Conservation (phyloP, 2,113 vertebrate species). For the Rostratula benghalensis region DNA sequence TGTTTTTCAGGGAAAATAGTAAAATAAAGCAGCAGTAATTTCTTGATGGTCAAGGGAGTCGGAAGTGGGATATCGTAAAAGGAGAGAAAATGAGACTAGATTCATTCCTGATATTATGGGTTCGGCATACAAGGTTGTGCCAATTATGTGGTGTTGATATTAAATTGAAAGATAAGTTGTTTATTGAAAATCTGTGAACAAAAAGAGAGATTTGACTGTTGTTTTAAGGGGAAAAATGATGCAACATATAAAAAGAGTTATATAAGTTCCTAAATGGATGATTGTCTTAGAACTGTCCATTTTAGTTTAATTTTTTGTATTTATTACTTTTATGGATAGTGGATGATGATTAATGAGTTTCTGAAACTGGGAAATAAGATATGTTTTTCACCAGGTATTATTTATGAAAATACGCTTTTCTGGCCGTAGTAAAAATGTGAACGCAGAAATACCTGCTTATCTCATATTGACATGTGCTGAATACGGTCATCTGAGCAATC, state of each 20-base stretch:
- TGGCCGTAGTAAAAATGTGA: not conserved
- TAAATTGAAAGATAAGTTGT: not conserved
- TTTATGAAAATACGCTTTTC: not conserved
- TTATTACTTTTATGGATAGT: not conserved
- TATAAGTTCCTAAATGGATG: not conserved
- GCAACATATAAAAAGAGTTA: not conserved
- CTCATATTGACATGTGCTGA: not conserved
- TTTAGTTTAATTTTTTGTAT: not conserved
- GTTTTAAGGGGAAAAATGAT: not conserved
- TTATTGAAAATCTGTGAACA: not conserved
- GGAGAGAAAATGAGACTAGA: not conserved
- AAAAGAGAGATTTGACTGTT: not conserved
- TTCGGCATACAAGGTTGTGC: not conserved
- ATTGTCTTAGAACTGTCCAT: not conserved
- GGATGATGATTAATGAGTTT: not conserved
- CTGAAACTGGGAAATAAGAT: not conserved
- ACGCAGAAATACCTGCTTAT: not conserved
- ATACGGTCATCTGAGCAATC: not conserved
- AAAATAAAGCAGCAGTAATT: not conserved
- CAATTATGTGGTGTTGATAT: not conserved
- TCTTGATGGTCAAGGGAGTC: not conserved
- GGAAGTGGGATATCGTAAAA: not conserved
- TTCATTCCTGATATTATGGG: not conserved
- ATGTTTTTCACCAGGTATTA: not conserved
- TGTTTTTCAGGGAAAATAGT: not conserved